A percentile compares a stretch with the other conserved stretches of the same genome.
These are phyloP conservation scores for Aurelia aurita DNA, from an alignment of 30 jellyfish, hydroid and myxozoan species.

Conservation along the genomic window DNA sequence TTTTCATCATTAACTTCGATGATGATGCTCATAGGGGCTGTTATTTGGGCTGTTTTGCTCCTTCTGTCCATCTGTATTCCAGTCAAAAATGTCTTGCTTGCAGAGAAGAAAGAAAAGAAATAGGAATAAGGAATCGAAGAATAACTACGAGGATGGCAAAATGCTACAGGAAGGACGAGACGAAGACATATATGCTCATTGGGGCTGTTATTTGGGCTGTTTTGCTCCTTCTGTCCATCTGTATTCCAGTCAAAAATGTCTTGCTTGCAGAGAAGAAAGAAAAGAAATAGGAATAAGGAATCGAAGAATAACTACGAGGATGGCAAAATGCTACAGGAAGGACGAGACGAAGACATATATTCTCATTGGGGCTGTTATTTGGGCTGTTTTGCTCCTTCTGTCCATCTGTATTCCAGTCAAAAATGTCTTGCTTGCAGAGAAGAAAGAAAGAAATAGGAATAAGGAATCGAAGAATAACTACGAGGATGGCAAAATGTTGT, in stretches of 20 bases:
- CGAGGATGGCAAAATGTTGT: no score
- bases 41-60: constrained; percentile 93
- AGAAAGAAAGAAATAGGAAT: constrained; percentile 52
- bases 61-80: constrained; percentile 64
- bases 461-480: background rate
- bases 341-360: background rate
- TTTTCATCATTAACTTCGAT: constrained; percentile 76
- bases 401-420: constrained; percentile 70
- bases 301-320: no score
- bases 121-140: background rate
- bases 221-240: constrained; percentile 31
- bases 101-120: constrained; percentile 74
- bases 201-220: constrained; percentile 98
- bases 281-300: constrained; percentile 15
- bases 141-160: no score
- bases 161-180: no score
- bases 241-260: constrained; percentile 71
- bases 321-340: no score
- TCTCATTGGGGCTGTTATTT: constrained; percentile 92
- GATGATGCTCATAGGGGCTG: constrained; percentile 92
- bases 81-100: constrained; percentile 58
- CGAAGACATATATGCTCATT: constrained; percentile 68
- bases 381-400: constrained; percentile 87
- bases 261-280: constrained; percentile 77
- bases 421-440: constrained; percentile 64